Base-by-base conservation (phyloP, 2,888 invertebrate genomes). In the Eupithecia inturbata region DNA sequence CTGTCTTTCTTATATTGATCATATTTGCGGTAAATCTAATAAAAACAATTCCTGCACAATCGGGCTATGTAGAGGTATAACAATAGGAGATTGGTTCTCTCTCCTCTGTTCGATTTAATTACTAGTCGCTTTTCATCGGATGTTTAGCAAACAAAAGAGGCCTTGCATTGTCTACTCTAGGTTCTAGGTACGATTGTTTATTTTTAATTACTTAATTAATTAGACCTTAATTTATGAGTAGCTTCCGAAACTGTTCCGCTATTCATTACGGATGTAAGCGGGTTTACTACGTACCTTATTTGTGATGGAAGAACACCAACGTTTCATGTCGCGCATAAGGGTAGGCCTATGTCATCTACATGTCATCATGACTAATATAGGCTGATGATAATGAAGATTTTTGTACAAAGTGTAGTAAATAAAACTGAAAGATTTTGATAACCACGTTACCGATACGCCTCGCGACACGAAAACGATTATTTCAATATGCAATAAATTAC, bases 401-500 rank as follows among this genome's bases (percentile, higher is more conserved):
- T 1, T 53, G 22, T 10, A 53, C 0, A 12, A 53, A 12, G 53
- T 53, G 53, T 1, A 22, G n/a, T 53, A 57, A 57, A 57, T 57
- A 26, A 57, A 26, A 57, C 57, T n/a, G 57, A 57, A 57, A 14
- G 0, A 26, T 57, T 26, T 57, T 26, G 57, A 57, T 57, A 57
- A 26, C 57, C 57, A 57, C 57, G 57, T 57, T 57, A 57, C 57
- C 26, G 57, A 57, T 57, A 41, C 33, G 39, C 39, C 39, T 66
- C 26, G 12, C 60, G 67, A 7, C 41, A 62, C n/a, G n/a, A 26
- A 67, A 45, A 67, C 36, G 39, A 26, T 53, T 28, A 71, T 60
- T 41, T 26, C 67, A 67, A 53, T 49, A 41, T 14, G 63, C 62
- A 39, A 49, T 71, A 71, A 71, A 76, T 71, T 63, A 71, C 26